These are phyloP conservation scores for Zhengitettix transpicula DNA, from an alignment of 2,888 invertebrate species.

Conservation along the genomic window DNA sequence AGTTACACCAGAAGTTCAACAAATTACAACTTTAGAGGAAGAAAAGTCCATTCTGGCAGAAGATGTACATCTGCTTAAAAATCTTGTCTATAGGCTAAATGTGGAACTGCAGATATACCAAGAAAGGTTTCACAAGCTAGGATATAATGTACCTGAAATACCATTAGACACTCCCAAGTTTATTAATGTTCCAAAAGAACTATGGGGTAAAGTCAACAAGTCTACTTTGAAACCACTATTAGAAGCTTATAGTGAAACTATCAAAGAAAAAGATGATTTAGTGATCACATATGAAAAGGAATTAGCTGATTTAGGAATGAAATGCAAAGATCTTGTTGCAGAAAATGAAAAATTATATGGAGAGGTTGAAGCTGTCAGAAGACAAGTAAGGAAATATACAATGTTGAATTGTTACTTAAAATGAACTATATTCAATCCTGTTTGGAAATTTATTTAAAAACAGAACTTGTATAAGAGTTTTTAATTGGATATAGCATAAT, in stretches of 20 bases:
- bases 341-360: slow-evolving; percentile 50
- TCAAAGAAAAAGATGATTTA: slow-evolving; percentile 57
- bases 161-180: not conserved
- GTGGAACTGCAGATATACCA: slow-evolving; percentile 63
- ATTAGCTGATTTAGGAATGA: slow-evolving; percentile 51
- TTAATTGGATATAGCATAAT: too few relatives aligned
- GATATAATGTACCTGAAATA: slow-evolving; percentile 9
- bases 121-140: slow-evolving; percentile 35
- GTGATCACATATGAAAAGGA: slow-evolving; percentile 53
- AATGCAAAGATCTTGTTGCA: slow-evolving; percentile 46
- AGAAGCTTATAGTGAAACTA: slow-evolving; percentile 61
- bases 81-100: slow-evolving; percentile 59
- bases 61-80: slow-evolving; percentile 58
- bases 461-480: too few relatives aligned
- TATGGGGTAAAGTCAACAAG: slow-evolving; percentile 5
- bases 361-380: slow-evolving; percentile 32
- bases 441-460: too few relatives aligned
- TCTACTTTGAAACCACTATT: slow-evolving; percentile 37
- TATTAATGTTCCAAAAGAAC: not conserved
- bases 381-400: slow-evolving; percentile 18
- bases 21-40: too few relatives aligned
- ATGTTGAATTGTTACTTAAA: not conserved
- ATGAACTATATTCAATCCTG: too few relatives aligned
- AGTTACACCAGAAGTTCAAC: not conserved
- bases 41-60: slow-evolving; percentile 30